Evolutionary conservation across 2,888 invertebrate species (phyloP).

Genomic region (Drosophila cognata): DNA sequence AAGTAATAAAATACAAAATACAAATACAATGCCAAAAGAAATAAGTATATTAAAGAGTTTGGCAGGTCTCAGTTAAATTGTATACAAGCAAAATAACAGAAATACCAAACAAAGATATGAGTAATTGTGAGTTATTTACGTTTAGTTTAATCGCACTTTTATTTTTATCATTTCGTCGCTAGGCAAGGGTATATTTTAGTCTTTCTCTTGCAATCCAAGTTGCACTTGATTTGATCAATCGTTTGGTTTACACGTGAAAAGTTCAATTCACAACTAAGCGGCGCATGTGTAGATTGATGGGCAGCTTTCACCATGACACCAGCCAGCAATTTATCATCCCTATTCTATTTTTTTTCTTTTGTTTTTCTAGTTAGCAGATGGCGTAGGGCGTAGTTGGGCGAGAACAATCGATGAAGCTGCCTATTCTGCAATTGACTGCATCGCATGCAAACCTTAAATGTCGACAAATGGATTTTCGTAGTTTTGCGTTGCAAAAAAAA

Average conservation of each 20-base stretch:
- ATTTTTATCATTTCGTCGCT: neutral
- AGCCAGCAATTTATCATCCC: conserved; percentile 67
- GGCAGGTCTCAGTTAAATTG: neutral
- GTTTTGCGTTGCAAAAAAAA: conserved; percentile 54
- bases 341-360: conserved; percentile 12
- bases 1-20: neutral
- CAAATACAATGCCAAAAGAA: neutral
- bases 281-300: conserved; percentile 70
- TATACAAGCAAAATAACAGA: neutral
- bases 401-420: conserved; percentile 10
- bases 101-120: neutral
- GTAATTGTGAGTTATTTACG: neutral
- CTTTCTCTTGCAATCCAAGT: neutral
- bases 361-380: neutral
- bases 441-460: conserved; percentile 75
- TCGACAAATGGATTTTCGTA: conserved; percentile 76
- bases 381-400: neutral
- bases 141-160: neutral
- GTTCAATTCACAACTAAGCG: conserved; percentile 60
- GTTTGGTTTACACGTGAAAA: conserved; percentile 60
- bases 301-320: conserved; percentile 34
- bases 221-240: conserved; percentile 66
- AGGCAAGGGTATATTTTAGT: conserved; percentile 19
- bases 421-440: conserved; percentile 58
- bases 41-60: neutral